Conservation (phyloP, 1,140 invertebrate genomes). For the Venustaconcha ellipsiformis region DNA sequence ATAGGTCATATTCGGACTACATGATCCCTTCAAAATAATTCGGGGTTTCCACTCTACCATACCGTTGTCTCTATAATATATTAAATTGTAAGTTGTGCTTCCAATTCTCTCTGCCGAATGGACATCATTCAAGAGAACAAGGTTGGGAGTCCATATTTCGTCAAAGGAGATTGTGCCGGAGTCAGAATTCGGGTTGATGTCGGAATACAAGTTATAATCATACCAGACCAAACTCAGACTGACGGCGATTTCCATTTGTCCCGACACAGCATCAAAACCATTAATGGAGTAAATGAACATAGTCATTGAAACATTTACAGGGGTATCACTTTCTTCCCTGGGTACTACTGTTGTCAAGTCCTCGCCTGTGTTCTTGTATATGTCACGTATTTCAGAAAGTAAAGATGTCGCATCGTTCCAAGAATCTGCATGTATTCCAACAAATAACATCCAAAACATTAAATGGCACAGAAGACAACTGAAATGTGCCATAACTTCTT, state of each 20-base stretch:
- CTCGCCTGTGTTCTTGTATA: not conserved
- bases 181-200: not conserved
- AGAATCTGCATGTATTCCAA: no score
- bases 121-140: slow-evolving; percentile 8
- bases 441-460: no score
- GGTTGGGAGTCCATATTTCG: slow-evolving; percentile 11
- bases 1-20: slow-evolving; percentile 14
- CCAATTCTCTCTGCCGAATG: slow-evolving; percentile 11
- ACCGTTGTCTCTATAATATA: slow-evolving; percentile 3
- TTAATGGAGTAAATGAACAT: not conserved
- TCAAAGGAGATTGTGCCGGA: not conserved
- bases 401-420: no score
- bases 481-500: no score
- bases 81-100: slow-evolving; percentile 2
- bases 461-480: no score
- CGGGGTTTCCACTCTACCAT: slow-evolving; percentile 10
- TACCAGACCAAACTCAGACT: slow-evolving; percentile 11
- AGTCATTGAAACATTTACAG: no score
- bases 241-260: slow-evolving; percentile 3
- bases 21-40: slow-evolving; percentile 12
- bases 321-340: not conserved
- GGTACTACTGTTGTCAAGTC: slow-evolving; percentile 7
- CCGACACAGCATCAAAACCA: slow-evolving; percentile 11
- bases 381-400: no score
- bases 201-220: not conserved